These are phyloP conservation scores for Ramphastos sulfuratus DNA, from an alignment of 2,113 vertebrate genomes.

Conservation along the genomic window DNA sequence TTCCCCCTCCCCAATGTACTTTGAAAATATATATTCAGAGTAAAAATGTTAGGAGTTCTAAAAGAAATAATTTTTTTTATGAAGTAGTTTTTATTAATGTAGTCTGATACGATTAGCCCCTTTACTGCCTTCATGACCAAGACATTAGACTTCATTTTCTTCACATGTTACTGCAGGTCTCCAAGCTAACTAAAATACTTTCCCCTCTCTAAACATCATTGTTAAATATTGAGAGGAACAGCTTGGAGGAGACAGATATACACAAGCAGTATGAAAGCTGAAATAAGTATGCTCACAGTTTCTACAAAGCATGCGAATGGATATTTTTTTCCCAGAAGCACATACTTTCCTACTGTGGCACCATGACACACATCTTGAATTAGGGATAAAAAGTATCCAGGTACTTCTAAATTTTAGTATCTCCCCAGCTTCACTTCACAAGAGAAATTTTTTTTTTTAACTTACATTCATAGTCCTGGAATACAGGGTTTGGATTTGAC, in stretches of 20 bases:
- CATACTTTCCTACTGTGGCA: neutral
- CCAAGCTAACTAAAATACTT: neutral
- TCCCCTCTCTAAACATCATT: neutral
- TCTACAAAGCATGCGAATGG: neutral
- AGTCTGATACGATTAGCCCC: neutral
- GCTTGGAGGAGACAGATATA: neutral
- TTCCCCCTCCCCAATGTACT: neutral
- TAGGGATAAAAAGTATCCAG: neutral
- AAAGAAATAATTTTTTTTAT: neutral
- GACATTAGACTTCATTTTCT: neutral
- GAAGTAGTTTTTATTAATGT: neutral
- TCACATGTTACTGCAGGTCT: neutral
- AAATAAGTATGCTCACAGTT: neutral
- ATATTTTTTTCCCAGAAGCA: neutral
- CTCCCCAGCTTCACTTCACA: neutral
- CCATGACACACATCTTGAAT: neutral
- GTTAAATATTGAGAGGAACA: neutral
- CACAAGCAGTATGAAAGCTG: neutral
- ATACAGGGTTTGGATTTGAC: neutral
- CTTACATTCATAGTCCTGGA: neutral
- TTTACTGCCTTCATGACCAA: neutral
- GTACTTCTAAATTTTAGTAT: neutral
- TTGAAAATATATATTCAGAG: neutral
- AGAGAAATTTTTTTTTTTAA: neutral
- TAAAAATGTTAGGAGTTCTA: neutral